Evolutionary conservation across 2,797 vertebrate species (phyloP).

Genomic region (Tympanoctomys barrerae): DNA sequence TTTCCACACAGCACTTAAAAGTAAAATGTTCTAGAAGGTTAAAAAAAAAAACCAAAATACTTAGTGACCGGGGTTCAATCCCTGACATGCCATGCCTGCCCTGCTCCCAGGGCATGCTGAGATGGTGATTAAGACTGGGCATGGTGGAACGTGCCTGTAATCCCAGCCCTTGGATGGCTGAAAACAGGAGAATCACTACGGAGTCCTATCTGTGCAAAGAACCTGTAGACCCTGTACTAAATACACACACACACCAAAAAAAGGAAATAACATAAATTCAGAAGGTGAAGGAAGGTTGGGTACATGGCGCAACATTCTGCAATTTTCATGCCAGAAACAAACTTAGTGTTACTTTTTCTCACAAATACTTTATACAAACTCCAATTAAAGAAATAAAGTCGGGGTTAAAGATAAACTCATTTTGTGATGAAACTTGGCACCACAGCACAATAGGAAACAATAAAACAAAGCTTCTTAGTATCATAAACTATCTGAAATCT

Average conservation of each 20-base stretch:
- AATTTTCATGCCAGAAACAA: not conserved
- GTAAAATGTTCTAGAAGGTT: not conserved
- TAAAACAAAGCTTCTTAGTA: not conserved
- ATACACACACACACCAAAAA: not conserved
- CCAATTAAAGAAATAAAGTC: slow-evolving; percentile 50
- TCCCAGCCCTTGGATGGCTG: no score
- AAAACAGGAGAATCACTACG: no score
- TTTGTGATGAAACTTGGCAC: slow-evolving; percentile 17
- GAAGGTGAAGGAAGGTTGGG: not conserved
- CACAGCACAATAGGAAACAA: not conserved
- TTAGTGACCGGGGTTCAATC: no score
- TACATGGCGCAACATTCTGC: not conserved
- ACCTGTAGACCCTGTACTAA: no score
- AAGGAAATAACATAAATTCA: slow-evolving; percentile 11
- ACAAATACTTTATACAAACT: not conserved
- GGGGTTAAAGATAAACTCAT: slow-evolving; percentile 51
- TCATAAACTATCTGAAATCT: not conserved
- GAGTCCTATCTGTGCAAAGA: no score
- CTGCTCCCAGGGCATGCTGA: no score
- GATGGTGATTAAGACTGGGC: no score
- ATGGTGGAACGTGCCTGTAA: no score
- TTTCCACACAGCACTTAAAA: not conserved
- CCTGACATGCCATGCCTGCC: no score
- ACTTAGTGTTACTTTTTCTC: slow-evolving; percentile 11
- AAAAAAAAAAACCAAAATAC: not conserved